These are phyloP conservation scores for Drosophila recens DNA, from an alignment of 2,888 invertebrate species.

Conservation along the genomic window DNA sequence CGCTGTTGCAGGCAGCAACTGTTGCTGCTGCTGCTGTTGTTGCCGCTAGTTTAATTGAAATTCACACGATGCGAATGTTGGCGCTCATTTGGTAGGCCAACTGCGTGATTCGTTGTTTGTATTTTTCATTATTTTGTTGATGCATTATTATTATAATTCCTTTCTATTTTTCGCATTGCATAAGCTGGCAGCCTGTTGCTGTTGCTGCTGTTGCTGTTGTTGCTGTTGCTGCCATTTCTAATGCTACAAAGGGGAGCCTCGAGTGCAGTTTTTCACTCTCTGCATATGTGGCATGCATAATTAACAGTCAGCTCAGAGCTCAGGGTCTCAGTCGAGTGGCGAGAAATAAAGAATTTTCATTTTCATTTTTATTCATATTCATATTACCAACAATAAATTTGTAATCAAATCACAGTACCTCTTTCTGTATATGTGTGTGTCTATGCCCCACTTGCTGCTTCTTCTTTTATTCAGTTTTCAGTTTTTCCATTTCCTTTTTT, in stretches of 20 bases:
- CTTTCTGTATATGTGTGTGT: slow-evolving; percentile 1
- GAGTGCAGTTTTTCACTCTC: too few species aligned
- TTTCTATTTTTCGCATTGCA: slow-evolving; percentile 70
- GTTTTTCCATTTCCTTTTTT: slow-evolving; percentile 18
- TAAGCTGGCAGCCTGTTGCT: slow-evolving; percentile 57
- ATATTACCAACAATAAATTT: slow-evolving; percentile 76
- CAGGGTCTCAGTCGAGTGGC: slow-evolving; percentile 41
- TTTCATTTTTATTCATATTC: slow-evolving; percentile 75
- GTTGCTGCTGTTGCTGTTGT: background rate
- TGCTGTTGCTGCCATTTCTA: slow-evolving; percentile 55
- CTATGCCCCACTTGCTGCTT: slow-evolving; percentile 46
- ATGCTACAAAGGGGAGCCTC: slow-evolving; percentile 25
- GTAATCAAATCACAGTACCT: slow-evolving; percentile 66
- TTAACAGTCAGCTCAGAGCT: slow-evolving; percentile 62
- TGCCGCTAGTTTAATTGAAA: slow-evolving; percentile 77
- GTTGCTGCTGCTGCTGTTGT: slow-evolving; percentile 22
- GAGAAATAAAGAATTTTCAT: slow-evolving; percentile 61
- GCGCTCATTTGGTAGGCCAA: slow-evolving; percentile 74
- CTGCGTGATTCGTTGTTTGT: slow-evolving; percentile 64
- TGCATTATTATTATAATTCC: slow-evolving; percentile 77
- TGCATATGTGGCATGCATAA: slow-evolving; percentile 76
- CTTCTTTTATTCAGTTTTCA: background rate
- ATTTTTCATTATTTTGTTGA: slow-evolving; percentile 59
- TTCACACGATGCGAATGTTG: slow-evolving; percentile 80
- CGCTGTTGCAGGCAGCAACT: slow-evolving; percentile 18